Conservation (phyloP, 2,113 vertebrate species). For the Poeciliopsis occidentalis region DNA sequence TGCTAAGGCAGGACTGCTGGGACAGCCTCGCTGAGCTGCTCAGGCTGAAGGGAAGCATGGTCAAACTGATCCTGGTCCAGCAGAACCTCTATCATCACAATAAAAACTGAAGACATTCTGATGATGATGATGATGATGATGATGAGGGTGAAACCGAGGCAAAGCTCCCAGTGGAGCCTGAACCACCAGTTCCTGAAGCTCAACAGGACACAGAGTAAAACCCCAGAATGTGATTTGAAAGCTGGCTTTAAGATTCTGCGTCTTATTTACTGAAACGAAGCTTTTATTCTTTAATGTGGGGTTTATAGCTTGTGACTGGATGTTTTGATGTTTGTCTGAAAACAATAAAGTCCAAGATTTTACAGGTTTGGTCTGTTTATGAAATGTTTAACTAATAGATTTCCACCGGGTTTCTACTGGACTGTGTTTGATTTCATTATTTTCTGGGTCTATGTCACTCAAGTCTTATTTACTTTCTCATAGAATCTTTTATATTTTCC, state of each 20-base stretch:
- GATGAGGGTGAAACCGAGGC: not conserved
- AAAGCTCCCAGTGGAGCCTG: not conserved
- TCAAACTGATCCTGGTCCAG: not conserved
- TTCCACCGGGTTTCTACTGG: too few relatives aligned
- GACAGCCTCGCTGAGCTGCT: conserved; percentile 81
- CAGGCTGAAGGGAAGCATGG: not conserved
- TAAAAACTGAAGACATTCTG: not conserved
- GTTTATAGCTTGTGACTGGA: not conserved
- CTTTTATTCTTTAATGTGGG: not conserved
- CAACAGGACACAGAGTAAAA: not conserved
- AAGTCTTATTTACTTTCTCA: too few relatives aligned
- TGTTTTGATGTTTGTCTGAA: not conserved
- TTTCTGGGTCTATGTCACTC: too few relatives aligned
- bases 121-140: too few relatives aligned
- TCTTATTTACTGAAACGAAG: not conserved
- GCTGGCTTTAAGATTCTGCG: not conserved
- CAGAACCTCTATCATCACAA: not conserved
- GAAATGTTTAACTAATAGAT: not conserved
- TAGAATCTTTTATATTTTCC: too few relatives aligned
- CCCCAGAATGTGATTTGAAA: conserved; percentile 27
- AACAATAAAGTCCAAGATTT: not conserved
- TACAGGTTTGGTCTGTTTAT: not conserved
- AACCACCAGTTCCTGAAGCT: not conserved
- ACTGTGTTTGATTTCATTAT: too few relatives aligned
- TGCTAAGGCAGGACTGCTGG: conserved; percentile 93